Evolutionary conservation across 2,113 vertebrate species (phyloP).

Genomic region (Gobius niger): DNA sequence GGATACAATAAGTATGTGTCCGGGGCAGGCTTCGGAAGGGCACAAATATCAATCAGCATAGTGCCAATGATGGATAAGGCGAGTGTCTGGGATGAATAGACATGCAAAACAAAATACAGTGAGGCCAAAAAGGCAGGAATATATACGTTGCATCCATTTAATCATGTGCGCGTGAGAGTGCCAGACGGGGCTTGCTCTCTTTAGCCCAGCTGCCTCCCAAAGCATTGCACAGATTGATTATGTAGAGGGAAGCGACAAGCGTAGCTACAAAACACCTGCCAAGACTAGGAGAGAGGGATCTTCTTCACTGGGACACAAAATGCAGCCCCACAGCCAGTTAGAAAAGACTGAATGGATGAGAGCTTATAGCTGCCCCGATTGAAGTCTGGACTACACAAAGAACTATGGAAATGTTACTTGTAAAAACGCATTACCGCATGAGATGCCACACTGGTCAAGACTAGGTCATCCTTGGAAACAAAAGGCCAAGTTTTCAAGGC

Average conservation of each 20-base stretch:
- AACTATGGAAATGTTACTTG: background rate
- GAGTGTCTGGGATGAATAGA: conserved; percentile 74
- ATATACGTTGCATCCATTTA: conserved; percentile 79
- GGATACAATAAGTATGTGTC: conserved; percentile 78
- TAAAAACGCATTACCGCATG: background rate
- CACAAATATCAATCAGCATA: conserved; percentile 74
- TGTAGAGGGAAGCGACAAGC: conserved; percentile 48
- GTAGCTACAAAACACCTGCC: conserved; percentile 64
- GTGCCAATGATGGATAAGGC: conserved; percentile 69
- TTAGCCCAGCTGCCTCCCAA: conserved; percentile 57
- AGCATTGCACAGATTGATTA: conserved; percentile 68
- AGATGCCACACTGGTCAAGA: background rate
- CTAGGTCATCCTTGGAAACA: background rate
- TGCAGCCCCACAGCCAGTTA: conserved; percentile 27
- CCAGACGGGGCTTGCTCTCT: conserved; percentile 50
- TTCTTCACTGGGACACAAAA: conserved; percentile 53
- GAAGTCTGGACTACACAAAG: background rate
- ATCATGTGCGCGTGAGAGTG: conserved; percentile 63
- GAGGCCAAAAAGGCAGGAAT: conserved; percentile 70
- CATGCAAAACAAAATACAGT: conserved; percentile 72
- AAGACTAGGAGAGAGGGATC: conserved; percentile 46
- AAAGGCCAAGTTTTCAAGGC: background rate
- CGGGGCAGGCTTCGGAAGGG: conserved; percentile 71
- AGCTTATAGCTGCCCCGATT: conserved; percentile 24
- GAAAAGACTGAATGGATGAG: conserved; percentile 46